phyloP scores from a whole-genome alignment of 1,140 invertebrate species.

The Bombyx mori region DNA sequence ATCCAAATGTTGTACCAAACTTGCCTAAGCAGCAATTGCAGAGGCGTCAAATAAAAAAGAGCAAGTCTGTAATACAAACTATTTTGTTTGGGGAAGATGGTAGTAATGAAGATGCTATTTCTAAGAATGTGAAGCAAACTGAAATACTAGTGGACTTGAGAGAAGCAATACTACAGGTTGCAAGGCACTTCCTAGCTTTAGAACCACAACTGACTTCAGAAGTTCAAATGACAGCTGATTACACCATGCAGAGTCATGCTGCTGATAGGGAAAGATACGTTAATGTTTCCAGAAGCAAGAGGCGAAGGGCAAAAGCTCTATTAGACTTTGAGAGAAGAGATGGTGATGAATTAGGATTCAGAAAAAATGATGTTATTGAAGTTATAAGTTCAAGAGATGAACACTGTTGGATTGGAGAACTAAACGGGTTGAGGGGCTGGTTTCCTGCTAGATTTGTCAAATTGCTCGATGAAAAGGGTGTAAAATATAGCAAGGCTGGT shows the following conservation, averaged over 20 bases:
- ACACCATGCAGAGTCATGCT: slow-evolving; percentile 94
- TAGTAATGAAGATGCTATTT: slow-evolving; percentile 87
- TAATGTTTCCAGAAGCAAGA: slow-evolving; percentile 88
- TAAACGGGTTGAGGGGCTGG: slow-evolving; percentile 98
- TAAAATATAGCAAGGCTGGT: slow-evolving; percentile 95
- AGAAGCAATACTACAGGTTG: slow-evolving; percentile 93
- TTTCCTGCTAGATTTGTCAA: slow-evolving; percentile 99
- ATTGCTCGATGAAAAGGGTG: slow-evolving; percentile 96
- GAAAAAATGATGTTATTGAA: slow-evolving; percentile 98
- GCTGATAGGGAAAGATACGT: slow-evolving; percentile 95
- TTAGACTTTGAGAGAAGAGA: slow-evolving; percentile 98
- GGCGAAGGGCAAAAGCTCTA: slow-evolving; percentile 94
- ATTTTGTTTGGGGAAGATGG: slow-evolving; percentile 87
- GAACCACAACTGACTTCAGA: slow-evolving; percentile 82
- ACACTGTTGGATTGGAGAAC: slow-evolving; percentile 99
- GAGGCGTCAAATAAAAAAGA: slow-evolving; percentile 90
- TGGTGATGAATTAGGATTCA: slow-evolving; percentile 98
- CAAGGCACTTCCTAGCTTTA: slow-evolving; percentile 88
- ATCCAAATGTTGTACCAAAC: slow-evolving; percentile 90
- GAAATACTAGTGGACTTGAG: slow-evolving; percentile 96
- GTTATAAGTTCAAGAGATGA: slow-evolving; percentile 99
- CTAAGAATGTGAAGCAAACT: slow-evolving; percentile 96
- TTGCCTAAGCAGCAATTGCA: slow-evolving; percentile 91
- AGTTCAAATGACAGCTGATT: slow-evolving; percentile 91
- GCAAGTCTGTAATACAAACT: slow-evolving; percentile 91